phyloP scores from a whole-genome alignment of 2,113 vertebrate species.

The Caranx ignobilis region DNA sequence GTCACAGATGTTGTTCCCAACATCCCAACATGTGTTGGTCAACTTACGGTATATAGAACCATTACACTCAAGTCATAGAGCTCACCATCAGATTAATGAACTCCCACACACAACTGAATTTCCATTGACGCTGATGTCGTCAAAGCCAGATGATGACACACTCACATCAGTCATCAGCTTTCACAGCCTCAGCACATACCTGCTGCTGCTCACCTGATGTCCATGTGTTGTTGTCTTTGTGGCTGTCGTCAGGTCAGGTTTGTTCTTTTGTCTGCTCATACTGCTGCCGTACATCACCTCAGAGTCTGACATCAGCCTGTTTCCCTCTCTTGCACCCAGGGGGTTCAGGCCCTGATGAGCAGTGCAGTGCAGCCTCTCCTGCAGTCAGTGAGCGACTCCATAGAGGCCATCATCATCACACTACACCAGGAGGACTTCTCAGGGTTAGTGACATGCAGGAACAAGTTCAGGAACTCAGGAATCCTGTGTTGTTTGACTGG shows the following conservation, averaged over 20 bases:
- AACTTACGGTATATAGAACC: too few species aligned
- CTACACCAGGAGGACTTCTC: constrained; percentile 98
- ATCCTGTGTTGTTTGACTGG: too few species aligned
- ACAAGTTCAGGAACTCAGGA: too few species aligned
- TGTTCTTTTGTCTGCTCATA: not conserved
- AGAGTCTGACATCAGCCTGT: not conserved
- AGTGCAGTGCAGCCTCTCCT: constrained; percentile 93
- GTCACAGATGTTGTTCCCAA: too few species aligned
- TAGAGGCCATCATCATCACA: constrained; percentile 98
- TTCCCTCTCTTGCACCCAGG: constrained; percentile 73
- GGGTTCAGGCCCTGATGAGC: constrained; percentile 90
- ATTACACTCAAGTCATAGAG: too few species aligned
- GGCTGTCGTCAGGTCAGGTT: not conserved
- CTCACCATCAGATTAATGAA: too few species aligned
- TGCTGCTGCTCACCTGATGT: not conserved
- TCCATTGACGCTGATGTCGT: too few species aligned
- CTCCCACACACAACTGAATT: too few species aligned
- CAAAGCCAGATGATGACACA: too few species aligned
- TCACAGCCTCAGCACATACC: too few species aligned
- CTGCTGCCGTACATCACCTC: not conserved
- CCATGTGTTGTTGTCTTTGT: not conserved
- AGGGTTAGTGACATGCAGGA: constrained; percentile 74
- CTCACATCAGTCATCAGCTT: too few species aligned
- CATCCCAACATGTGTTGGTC: too few species aligned
- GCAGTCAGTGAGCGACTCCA: constrained; percentile 93